These are phyloP conservation scores for Euphydryas editha DNA, from an alignment of 2,888 invertebrate species.

Conservation along the genomic window DNA sequence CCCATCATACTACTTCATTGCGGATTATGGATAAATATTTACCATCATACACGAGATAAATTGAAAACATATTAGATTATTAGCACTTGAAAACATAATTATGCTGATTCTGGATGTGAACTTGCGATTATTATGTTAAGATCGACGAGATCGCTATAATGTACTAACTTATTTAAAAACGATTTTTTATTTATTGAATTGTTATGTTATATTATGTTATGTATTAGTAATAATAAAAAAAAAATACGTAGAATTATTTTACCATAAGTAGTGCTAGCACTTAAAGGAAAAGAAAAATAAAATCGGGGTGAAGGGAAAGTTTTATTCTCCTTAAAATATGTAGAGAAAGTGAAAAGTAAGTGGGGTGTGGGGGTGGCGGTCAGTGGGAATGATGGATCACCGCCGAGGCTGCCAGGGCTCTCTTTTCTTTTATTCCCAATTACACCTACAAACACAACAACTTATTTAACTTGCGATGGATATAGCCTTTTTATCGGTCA, in stretches of 20 bases:
- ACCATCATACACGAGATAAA: too few species aligned
- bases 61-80: too few species aligned
- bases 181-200: too few species aligned
- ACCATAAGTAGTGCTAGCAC: constrained; percentile 29
- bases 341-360: constrained; percentile 84
- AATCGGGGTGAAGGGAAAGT: constrained; percentile 74
- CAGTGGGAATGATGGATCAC: constrained; percentile 84
- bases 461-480: constrained; percentile 56
- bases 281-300: constrained; percentile 61
- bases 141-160: too few species aligned
- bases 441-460: constrained; percentile 73
- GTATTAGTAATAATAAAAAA: too few species aligned
- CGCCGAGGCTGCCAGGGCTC: constrained; percentile 64
- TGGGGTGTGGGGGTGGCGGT: constrained; percentile 73
- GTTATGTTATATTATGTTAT: too few species aligned
- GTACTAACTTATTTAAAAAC: too few species aligned
- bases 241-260: neutral
- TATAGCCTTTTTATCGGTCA: constrained; percentile 33
- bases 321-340: constrained; percentile 84
- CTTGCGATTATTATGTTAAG: too few species aligned
- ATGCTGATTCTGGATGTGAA: too few species aligned
- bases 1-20: too few species aligned
- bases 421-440: constrained; percentile 74
- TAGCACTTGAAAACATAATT: too few species aligned
- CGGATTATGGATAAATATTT: too few species aligned